Evolutionary conservation across 2,888 invertebrate genomes (phyloP), one percentile per base, ranked within the genome.

Genomic region (Apodemia mormo): DNA sequence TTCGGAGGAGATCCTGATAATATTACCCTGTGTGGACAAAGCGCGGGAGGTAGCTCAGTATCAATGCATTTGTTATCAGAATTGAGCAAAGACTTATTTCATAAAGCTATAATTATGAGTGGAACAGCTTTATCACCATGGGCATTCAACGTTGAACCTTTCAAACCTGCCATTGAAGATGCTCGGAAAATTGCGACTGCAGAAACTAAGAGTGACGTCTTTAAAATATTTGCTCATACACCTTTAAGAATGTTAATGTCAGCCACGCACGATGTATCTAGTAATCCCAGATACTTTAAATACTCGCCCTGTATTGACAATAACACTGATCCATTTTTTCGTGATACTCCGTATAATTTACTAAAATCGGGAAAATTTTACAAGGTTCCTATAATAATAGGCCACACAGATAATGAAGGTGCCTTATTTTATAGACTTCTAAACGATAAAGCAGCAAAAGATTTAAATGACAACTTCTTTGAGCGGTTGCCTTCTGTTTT

Each of bases 1-100:
- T 92, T 93, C 69, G 90, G 91, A 1, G 93, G 93, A 56, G 92
- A 92, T 72, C 90, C 90, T 0, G 89, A 91, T 12, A 92, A 92
- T 70, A 90, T 93, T 2, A 92, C 90, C 0, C 72, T 93, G 61
- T 86, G 85, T 33, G 93, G 93, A 0, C 91, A 93, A 56, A 93
- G 92, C 61, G 91, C 93, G 0, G 93, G 93, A 0, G 88, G 87
- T 0, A 82, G 85, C n/a, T 79, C 89, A 0, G 86, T 87, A 0
- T 84, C 86, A 0, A 86, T 91, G 86, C 92, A 90, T 70, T 76
- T 92, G 37, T 76, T 92, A 0, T 87, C 92, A 0, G 82, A 82
- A 68, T 74, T 75, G 7, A 91, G 91, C 72, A 76, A 75, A 73
- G 89, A 88, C 65, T 72, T 93, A 49, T 93, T 91, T 70, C 92